phyloP scores from a whole-genome alignment of 2,797 vertebrate species.

The Labeo calbasu region DNA sequence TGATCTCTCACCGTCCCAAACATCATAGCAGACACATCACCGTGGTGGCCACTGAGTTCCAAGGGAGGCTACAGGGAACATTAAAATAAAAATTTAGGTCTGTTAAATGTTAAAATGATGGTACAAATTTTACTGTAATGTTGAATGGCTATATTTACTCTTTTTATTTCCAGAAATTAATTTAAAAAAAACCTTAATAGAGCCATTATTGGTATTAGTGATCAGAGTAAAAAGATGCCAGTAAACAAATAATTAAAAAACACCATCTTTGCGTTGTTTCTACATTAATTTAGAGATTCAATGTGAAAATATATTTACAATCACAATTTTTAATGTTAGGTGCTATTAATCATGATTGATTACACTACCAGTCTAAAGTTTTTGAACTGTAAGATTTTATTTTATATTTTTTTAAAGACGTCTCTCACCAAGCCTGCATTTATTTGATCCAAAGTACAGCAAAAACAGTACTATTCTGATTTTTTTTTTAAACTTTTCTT shows the following conservation, averaged over 20 bases:
- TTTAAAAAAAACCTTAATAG: not conserved
- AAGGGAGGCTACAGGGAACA: constrained; percentile 64
- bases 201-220: not conserved
- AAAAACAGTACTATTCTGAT: too few relatives aligned
- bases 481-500: too few relatives aligned
- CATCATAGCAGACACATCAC: constrained; percentile 71
- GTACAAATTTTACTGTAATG: not conserved
- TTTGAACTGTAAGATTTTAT: too few relatives aligned
- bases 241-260: not conserved
- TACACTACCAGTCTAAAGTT: too few relatives aligned
- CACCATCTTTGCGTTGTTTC: not conserved
- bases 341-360: not conserved
- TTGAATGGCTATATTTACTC: not conserved
- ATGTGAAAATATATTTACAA: not conserved
- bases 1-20: constrained; percentile 70
- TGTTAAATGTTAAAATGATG: not conserved
- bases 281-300: not conserved
- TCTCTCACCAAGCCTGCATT: too few relatives aligned
- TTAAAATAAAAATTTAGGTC: constrained; percentile 9
- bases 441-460: too few relatives aligned
- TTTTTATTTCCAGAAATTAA: not conserved
- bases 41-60: constrained; percentile 75
- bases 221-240: not conserved
- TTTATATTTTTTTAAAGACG: too few relatives aligned
- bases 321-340: not conserved